A percentile compares a stretch with the other conserved stretches of the same genome.
phyloP scores from a whole-genome alignment of 2,113 vertebrate species.

The Isurus oxyrinchus region DNA sequence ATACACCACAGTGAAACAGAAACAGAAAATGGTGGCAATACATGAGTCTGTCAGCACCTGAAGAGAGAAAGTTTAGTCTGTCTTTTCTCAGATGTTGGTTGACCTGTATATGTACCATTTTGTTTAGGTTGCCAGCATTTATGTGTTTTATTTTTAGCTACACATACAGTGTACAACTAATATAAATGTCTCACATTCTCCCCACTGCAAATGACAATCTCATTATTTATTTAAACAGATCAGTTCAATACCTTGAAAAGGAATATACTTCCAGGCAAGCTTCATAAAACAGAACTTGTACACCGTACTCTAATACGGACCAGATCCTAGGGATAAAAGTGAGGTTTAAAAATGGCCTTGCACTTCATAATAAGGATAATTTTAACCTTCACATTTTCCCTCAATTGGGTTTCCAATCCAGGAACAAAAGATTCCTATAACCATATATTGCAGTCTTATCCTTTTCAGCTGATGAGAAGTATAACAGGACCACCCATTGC shows the following conservation, averaged over 20 bases:
- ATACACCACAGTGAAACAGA: slow-evolving; percentile 13
- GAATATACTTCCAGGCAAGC: slow-evolving; percentile 20
- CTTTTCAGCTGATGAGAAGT: neutral
- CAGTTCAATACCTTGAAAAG: neutral
- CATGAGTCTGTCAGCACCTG: neutral
- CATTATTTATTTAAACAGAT: neutral
- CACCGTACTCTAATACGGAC: neutral
- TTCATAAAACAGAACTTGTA: neutral
- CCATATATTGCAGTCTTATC: neutral
- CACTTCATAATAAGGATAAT: neutral
- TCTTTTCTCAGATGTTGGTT: neutral
- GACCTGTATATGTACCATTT: neutral
- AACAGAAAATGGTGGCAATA: neutral
- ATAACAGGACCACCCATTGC: neutral
- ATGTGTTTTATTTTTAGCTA: neutral
- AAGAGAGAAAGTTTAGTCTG: neutral
- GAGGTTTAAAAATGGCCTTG: neutral
- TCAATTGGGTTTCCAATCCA: neutral
- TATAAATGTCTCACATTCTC: neutral
- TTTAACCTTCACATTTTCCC: neutral
- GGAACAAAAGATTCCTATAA: neutral
- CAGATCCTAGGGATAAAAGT: neutral
- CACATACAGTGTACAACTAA: neutral
- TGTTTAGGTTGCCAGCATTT: slow-evolving; percentile 1
- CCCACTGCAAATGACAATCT: slow-evolving; percentile 1